These are phyloP conservation scores for Formicarius rufipectus DNA, from an alignment of 2,113 vertebrate species.

Conservation along the genomic window DNA sequence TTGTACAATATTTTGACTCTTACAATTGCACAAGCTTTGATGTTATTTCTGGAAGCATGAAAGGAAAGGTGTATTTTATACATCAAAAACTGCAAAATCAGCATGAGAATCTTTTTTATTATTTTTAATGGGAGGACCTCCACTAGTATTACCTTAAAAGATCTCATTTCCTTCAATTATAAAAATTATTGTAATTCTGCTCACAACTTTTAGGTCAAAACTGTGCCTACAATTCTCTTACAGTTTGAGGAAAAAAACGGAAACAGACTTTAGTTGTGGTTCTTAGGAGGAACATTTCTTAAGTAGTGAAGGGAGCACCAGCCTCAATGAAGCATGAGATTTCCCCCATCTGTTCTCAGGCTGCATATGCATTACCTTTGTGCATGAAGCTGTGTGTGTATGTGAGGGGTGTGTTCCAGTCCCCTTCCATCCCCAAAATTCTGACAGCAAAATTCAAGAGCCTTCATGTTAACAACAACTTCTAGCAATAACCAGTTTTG, in stretches of 20 bases:
- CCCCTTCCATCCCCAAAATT: not conserved
- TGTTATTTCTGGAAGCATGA: not conserved
- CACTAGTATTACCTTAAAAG: not conserved
- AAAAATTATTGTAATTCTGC: not conserved
- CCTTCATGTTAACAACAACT: not conserved
- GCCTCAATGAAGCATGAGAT: not conserved
- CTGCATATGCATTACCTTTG: not conserved
- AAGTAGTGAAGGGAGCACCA: not conserved
- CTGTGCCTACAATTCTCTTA: not conserved
- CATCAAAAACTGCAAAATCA: not conserved
- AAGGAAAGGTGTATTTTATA: not conserved
- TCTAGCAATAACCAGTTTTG: not conserved
- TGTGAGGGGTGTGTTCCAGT: not conserved
- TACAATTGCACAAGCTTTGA: not conserved
- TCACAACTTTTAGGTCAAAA: not conserved
- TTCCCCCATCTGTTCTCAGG: not conserved
- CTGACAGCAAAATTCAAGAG: not conserved
- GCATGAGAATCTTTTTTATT: fast-evolving
- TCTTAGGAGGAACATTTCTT: not conserved
- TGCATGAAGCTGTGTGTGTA: not conserved
- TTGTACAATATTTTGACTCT: not conserved
- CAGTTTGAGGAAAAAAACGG: not conserved
- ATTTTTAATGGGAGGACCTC: not conserved
- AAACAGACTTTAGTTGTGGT: not conserved
- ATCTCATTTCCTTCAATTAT: not conserved